Evolutionary conservation across 2,888 invertebrate species (phyloP), one percentile per base, ranked within the genome.

Genomic region (Boloria euphrosyne): DNA sequence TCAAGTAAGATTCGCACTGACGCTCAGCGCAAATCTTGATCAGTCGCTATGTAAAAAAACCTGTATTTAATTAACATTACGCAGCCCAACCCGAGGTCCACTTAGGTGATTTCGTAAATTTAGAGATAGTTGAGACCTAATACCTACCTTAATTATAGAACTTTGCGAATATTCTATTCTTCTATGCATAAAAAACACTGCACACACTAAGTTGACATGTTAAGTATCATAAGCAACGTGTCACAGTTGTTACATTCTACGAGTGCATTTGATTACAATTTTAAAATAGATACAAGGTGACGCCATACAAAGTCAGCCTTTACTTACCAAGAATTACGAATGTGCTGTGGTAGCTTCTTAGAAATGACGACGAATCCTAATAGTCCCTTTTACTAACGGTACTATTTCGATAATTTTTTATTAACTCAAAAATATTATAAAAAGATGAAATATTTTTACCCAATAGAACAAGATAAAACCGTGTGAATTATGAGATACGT

Each of bases 221-320:
- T 18, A 43, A 51, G 50, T 43, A 18, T 50, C 49, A 43, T n/a
- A 43, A 60, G 31, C 31, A 60, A 14, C 60, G 31, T 51, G 13
- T 57, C 27, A 46, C 27, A 51, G 17, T 38, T 13, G 50, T 62
- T 53, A 46, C 53, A 53, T 53, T 54, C 10, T 47, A 62, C n/a
- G n/a, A n/a, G n/a, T n/a, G n/a, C 53, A 31, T 54, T 47, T 38
- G 31, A 54, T 54, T 49, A 62, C 47, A 31, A 49, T 54, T 38
- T 31, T 54, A 57, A 57, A 63, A 63, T 63, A 50, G 55, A 22
- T 50, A 27, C 47, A 57, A 52, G 16, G 16, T 64, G 58, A 58
- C 58, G 58, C 57, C 64, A 64, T 47, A 31, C 64, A 50, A 52
- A 14, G 44, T 13, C 60, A 60, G 46, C 27, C 43, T 49, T 22